Conservation (phyloP, 2,113 vertebrate species). For the Bungarus multicinctus region DNA sequence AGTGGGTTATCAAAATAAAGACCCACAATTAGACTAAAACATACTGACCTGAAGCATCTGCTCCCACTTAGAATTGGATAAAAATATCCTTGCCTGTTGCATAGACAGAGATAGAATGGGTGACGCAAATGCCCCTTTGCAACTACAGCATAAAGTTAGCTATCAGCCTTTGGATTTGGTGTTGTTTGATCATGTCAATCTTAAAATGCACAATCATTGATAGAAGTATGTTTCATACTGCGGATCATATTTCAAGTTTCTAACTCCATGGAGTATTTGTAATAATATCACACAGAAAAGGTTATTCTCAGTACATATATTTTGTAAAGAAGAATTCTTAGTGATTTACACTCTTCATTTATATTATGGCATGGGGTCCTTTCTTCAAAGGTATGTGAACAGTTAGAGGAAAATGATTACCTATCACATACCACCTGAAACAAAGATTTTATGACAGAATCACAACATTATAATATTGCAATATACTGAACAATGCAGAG, state of each 20-base stretch:
- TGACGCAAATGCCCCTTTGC: neutral
- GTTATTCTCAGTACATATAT: neutral
- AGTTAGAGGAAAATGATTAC: neutral
- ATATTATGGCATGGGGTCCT: neutral
- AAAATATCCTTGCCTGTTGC: neutral
- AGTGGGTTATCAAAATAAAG: neutral
- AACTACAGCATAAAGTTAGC: neutral
- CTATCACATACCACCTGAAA: neutral
- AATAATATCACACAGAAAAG: neutral
- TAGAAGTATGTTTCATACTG: neutral
- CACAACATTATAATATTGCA: neutral
- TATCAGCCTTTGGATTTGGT: neutral
- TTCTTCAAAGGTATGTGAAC: neutral
- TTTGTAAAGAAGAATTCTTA: neutral
- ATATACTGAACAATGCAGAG: neutral
- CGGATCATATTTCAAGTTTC: neutral
- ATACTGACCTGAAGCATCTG: neutral
- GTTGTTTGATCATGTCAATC: neutral
- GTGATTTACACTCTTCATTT: neutral
- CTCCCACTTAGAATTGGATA: neutral
- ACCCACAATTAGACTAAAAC: neutral
- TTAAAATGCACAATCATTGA: neutral
- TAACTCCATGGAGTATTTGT: neutral
- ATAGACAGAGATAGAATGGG: neutral
- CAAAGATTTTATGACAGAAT: neutral